Conservation (phyloP, 2,888 invertebrate genomes). For the Limnephilus auricula region DNA sequence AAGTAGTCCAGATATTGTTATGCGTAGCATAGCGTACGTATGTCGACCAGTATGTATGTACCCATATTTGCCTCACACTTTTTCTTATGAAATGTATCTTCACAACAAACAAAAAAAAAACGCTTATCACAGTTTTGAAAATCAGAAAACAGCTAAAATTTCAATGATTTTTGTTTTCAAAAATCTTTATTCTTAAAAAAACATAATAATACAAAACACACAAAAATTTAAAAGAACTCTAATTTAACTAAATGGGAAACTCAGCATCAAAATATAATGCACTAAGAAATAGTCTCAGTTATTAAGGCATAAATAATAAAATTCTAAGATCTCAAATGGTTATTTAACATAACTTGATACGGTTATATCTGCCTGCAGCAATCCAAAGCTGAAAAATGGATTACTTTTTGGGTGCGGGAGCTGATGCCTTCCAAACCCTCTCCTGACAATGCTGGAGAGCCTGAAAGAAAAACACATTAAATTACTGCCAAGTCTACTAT, state of each 20-base stretch:
- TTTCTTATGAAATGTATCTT: neutral
- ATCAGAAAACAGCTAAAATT: conserved; percentile 30
- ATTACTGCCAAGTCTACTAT: neutral
- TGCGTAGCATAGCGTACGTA: too few species aligned
- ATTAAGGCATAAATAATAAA: neutral
- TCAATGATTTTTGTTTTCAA: neutral
- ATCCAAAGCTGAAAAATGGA: neutral
- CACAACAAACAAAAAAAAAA: conserved; percentile 9
- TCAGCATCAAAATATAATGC: neutral
- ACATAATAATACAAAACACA: conserved; percentile 5
- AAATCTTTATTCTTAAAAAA: conserved; percentile 31
- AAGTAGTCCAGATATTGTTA: too few species aligned
- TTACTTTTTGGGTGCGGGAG: neutral
- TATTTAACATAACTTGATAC: neutral
- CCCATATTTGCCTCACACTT: neutral
- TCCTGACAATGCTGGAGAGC: conserved; percentile 71
- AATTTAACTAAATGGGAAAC: neutral
- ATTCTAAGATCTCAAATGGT: neutral
- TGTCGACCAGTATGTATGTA: too few species aligned
- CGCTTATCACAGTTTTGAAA: conserved; percentile 34
- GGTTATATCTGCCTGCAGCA: neutral
- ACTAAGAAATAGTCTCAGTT: neutral
- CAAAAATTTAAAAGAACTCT: neutral
- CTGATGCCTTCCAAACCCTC: conserved; percentile 70
- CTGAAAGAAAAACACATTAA: conserved; percentile 68